Base-by-base conservation (phyloP, 2,113 vertebrate species). In the Catharus bicknelli region DNA sequence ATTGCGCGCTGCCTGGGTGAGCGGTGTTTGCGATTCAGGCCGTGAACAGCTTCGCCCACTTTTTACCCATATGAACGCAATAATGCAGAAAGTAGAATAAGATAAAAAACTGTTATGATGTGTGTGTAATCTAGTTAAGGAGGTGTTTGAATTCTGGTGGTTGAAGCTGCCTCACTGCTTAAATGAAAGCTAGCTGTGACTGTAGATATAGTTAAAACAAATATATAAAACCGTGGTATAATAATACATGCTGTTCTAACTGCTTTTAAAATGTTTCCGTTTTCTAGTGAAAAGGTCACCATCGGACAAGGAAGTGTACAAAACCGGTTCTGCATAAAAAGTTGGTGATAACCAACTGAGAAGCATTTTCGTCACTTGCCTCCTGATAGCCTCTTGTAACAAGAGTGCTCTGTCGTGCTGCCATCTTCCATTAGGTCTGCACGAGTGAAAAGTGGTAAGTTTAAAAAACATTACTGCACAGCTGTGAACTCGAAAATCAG, bases 191-290 rank as follows among this genome's bases (percentile, higher is more conserved):
- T 8, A 5, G 3, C 6, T 16, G 7, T 19, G 17, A 6, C 19
- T 68, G 4, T 53, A 50, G n/a, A 11, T 50, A 3, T 0, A 6
- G 23, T 55, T 57, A 11, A 61, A 12, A 16, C 3, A 42, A 34
- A 14, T 27, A 1, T 21, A 2, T 23, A 0, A 18, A 1, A 8
- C 4, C 0, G 1, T 11, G 4, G 32, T 48, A 1, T 5, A 7
- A 64, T 53, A 34, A 57, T 69, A 3, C 2, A 1, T 11, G 22
- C 10, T 16, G 6, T 3, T 73, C 32, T 79, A 92, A 96, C 8
- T 32, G 38, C 12, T 59, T 53, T 42, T 61, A 4, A 59, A 68
- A 72, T 81, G 13, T 55, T 57, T 75, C 91, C 93, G 2, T 53
- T 55, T 95, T 88, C 2, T 47, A 97, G 96, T 95, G 95, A 94